Evolutionary conservation across 2,113 vertebrate genomes (phyloP).

Genomic region (Garra rufa): DNA sequence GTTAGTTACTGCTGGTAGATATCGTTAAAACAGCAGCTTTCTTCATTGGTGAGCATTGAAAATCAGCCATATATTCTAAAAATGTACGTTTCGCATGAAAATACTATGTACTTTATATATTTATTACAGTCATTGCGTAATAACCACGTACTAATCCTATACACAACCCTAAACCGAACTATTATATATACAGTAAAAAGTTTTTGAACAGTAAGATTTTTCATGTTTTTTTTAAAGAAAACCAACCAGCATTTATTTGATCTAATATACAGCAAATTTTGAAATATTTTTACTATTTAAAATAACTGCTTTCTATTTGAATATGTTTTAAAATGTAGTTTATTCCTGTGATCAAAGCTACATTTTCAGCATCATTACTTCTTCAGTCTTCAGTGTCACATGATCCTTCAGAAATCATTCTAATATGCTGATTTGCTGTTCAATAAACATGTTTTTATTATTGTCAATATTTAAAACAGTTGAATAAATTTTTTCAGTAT

Average conservation of each 20-base stretch:
- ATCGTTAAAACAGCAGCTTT: neutral
- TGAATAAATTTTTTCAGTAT: too few relatives aligned
- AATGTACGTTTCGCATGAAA: too few relatives aligned
- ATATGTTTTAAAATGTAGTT: neutral
- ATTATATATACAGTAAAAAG: neutral
- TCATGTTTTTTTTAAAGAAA: too few relatives aligned
- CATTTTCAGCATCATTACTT: neutral
- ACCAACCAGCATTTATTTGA: neutral
- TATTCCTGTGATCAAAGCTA: neutral
- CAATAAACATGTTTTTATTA: too few relatives aligned
- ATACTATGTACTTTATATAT: too few relatives aligned
- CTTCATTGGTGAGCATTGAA: neutral
- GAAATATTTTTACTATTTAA: neutral
- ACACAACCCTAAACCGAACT: too few relatives aligned
- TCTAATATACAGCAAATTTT: neutral
- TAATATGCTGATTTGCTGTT: neutral
- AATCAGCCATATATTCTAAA: neutral
- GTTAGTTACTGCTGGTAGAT: conserved; percentile 22
- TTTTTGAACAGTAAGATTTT: neutral
- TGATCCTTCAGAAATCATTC: neutral
- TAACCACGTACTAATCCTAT: too few relatives aligned
- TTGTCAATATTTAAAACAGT: too few relatives aligned
- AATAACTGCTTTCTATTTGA: neutral
- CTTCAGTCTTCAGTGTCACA: neutral
- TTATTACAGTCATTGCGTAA: too few relatives aligned